Base-by-base conservation (phyloP, 1,140 invertebrate genomes). In the Manduca sexta region DNA sequence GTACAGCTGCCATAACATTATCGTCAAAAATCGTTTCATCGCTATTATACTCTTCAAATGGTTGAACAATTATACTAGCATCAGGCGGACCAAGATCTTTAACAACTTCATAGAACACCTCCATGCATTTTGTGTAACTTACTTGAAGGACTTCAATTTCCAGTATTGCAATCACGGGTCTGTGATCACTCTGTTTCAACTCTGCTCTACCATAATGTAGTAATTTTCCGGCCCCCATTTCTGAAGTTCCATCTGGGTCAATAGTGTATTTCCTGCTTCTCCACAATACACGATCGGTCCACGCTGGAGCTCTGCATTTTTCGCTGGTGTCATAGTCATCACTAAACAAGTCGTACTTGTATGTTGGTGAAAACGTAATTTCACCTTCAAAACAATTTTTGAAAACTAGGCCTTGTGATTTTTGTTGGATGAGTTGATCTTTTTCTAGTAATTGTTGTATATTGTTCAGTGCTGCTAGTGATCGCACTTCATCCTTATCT, bases 311-410 rank as follows among this genome's bases (percentile, higher is more conserved):
- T 38, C 98, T 89, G 69, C 93, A 94, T 84, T 99, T 99, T 82
- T 99, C 98, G 81, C 97, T 99, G 0, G 98, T 99, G 76, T 99
- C 98, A 79, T 99, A 99, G 87, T 99, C 97, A 83, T 99, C 96
- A 69, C 96, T 98, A 81, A 99, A 99, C 29, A 98, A 84, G 88
- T 99, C 98, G 76, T 99, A 99, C 82, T 99, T 99, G 75, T 99
- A 99, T 0, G 98, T 99, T 1, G 98, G 98, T 14, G 95, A 88
- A 86, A 99, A 99, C 41, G 89, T 92, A 13, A 98, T 94, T 17
- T 92, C 90, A 1, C 96, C 98, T 88, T 99, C 98, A 43, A 92
- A 88, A 74, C 97, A 99, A 68, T 97, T 95, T 73, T 94, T 92
- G 72, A 99, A 99, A n/a, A 95, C 94, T 87, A 97, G 92, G 31